These are phyloP conservation scores for Rhineura floridana DNA, from an alignment of 2,113 vertebrate species.

Conservation along the genomic window DNA sequence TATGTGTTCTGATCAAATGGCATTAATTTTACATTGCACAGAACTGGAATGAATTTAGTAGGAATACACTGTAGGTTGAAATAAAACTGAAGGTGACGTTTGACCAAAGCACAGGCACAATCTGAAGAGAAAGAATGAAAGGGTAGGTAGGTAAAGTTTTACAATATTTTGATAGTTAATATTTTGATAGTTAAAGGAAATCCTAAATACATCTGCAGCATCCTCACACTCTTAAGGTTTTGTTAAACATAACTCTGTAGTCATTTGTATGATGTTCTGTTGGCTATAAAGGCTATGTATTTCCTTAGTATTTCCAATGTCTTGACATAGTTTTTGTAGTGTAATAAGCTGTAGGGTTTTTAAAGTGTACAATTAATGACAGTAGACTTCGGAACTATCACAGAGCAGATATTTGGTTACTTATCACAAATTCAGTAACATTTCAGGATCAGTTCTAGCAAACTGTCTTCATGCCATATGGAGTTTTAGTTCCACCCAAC, in stretches of 20 bases:
- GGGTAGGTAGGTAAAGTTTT: background rate
- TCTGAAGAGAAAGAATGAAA: background rate
- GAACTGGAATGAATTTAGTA: background rate
- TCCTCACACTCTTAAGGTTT: background rate
- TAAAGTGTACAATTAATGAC: background rate
- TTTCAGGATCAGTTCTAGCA: background rate
- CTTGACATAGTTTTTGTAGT: background rate
- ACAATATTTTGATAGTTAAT: background rate
- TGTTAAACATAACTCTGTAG: background rate
- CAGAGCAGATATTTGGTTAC: conserved; percentile 21
- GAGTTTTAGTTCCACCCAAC: conserved; percentile 44
- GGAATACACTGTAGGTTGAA: background rate
- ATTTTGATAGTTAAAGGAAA: background rate
- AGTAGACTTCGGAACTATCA: background rate
- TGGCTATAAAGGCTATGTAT: fast-evolving
- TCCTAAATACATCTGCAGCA: background rate
- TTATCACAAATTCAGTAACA: conserved; percentile 21
- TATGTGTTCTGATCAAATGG: background rate
- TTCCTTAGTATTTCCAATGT: background rate
- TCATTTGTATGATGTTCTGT: background rate
- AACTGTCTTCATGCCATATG: conserved; percentile 49
- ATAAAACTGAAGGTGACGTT: background rate
- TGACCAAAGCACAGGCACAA: background rate
- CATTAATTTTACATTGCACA: background rate
- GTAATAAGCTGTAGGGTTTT: background rate